Percentiles rank a stretch among this genome's conserved stretches.
These are phyloP conservation scores for Coilia nasus DNA, from an alignment of 2,797 vertebrate species.

Conservation along the genomic window DNA sequence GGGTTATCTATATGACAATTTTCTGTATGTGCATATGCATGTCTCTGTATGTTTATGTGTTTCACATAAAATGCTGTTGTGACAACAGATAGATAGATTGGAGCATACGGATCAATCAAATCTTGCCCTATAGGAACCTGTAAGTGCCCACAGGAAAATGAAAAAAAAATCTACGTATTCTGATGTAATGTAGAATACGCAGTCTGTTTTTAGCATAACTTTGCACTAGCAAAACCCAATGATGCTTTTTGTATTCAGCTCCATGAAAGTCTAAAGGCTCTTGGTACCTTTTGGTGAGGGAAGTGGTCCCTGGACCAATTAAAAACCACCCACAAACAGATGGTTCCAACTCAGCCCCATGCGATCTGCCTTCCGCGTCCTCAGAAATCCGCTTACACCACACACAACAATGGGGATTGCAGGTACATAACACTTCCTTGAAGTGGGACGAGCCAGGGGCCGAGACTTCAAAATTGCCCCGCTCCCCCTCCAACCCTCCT, in stretches of 20 bases:
- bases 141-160: background rate
- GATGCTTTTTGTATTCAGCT: background rate
- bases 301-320: slow-evolving; percentile 39
- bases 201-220: background rate
- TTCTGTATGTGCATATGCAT: background rate
- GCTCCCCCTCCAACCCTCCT: no score
- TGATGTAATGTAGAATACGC: background rate
- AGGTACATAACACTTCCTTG: background rate
- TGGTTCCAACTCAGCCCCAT: slow-evolving; percentile 28
- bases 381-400: slow-evolving; percentile 23
- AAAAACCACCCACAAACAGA: slow-evolving; percentile 42
- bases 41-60: background rate
- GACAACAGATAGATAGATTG: no score
- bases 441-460: background rate
- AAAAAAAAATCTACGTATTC: background rate
- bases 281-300: background rate
- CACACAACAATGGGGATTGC: slow-evolving; percentile 13
- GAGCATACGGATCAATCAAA: background rate
- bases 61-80: no score
- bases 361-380: slow-evolving; percentile 7
- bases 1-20: background rate
- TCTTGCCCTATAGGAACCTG: background rate
- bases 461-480: background rate
- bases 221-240: background rate
- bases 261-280: background rate